phyloP scores from a whole-genome alignment of 1,140 invertebrate genomes.

The Drosophila sechellia region DNA sequence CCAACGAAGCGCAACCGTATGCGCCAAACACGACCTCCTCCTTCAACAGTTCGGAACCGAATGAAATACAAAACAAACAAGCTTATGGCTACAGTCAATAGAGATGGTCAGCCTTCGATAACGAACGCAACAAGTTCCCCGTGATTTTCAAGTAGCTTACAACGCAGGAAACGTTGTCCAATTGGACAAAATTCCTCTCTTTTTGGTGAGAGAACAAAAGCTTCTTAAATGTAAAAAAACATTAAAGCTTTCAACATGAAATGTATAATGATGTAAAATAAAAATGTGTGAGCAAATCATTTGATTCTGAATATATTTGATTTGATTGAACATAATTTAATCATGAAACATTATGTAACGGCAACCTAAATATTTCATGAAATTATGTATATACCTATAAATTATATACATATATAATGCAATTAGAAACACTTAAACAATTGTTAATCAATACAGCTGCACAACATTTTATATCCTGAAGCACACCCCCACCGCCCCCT shows the following conservation, averaged over 20 bases:
- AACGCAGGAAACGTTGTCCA: too few relatives aligned
- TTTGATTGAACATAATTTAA: neutral
- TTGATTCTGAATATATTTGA: too few relatives aligned
- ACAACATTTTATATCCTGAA: neutral
- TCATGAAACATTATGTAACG: too few relatives aligned
- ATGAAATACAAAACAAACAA: constrained; percentile 1
- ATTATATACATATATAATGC: too few relatives aligned
- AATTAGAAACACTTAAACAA: too few relatives aligned
- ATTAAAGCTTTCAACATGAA: constrained; percentile 13
- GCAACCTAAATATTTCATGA: neutral
- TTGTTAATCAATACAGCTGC: too few relatives aligned
- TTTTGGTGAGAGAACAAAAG: neutral
- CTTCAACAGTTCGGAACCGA: constrained; percentile 2
- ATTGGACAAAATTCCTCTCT: too few relatives aligned
- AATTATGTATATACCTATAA: neutral
- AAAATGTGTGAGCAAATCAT: neutral
- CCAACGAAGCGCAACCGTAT: constrained; percentile 9
- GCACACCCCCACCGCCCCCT: neutral
- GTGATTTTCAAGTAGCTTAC: too few relatives aligned
- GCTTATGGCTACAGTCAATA: too few relatives aligned
- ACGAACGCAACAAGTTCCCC: too few relatives aligned
- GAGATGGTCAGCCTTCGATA: too few relatives aligned
- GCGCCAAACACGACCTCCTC: constrained; percentile 9
- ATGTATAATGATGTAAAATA: neutral
- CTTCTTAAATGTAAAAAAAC: neutral